Evolutionary conservation across 2,888 invertebrate species (phyloP), one percentile per base, ranked within the genome.

Genomic region (Helleia helle): DNA sequence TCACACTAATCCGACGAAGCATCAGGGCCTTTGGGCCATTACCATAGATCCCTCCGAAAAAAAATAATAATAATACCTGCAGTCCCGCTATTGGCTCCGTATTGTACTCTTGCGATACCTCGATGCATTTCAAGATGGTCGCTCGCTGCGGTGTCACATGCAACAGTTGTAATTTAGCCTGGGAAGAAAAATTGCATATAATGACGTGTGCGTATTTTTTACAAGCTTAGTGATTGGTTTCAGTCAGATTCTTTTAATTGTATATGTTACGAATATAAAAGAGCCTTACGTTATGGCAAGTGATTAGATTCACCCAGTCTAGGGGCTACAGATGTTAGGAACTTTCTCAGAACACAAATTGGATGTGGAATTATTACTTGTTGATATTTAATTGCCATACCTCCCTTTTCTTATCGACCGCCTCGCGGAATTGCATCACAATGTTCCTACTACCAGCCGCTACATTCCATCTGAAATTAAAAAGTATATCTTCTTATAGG

Each of bases 91-190:
- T 59, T 0, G 87, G 75, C n/a, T 84, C 81, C 2, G 87, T 86
- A 38, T 74, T 87, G 51, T 93, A 92, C 49, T 90, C 89, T 6
- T 89, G 87, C 34, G 91, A 90, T 25, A 93, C 89, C 65, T 96
- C 95, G 1, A 91, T 91, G 54, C 92, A 92, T 47, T 91, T 89
- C 29, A 95, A 87, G 5, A 91, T 76, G 2, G 81, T 69, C 0
- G 93, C 88, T 47, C 87, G 86, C n/a, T 89, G 79, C 0, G 94
- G 93, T 0, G 91, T 93, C 2, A 91, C 89, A 43, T 79, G 57
- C 0, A 89, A 58, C 0, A 85, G 54, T 28, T 69, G 65, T 0
- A 83, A 59, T 51, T 79, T 83, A 0, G 58, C 62, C 85, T 86
- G 60, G 7, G 59, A 52, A 22, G 17, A 37, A 22, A 12, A 8